Evolutionary conservation across 2,888 invertebrate species (phyloP), one percentile per base, ranked within the genome.

Genomic region (Perithous albicinctus): DNA sequence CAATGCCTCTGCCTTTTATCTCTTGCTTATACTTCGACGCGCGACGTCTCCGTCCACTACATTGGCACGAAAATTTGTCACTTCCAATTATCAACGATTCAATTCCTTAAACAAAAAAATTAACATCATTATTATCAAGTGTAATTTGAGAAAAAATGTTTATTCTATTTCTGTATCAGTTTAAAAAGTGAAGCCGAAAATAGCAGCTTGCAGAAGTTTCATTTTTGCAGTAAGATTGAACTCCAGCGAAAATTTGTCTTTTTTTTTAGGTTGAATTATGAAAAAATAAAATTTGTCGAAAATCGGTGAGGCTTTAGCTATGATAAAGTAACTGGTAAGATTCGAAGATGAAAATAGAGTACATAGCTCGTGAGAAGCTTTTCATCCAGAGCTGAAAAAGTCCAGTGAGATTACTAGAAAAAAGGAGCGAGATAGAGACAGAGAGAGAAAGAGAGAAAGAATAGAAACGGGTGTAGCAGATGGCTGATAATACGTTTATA

Each of bases 401-500:
- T n/a, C 38, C 43, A 48, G 5, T 18, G 51, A 64, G 56, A 80
- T 80, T 59, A 70, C 61, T 48, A 51, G 54, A 23, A 12, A 10
- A 2, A 23, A 8, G 7, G 23, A 29, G 38, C 3, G 10, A 15
- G 20, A 18, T 12, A 18, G 48, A 26, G 54, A 23, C n/a, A 10
- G 5, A 23, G n/a, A n/a, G 23, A 29, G 38, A 8, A 15, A 15
- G 20, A 18, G 18, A 18, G 48, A 26, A 12, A 6, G 63, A 23
- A 64, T 66, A 46, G 61, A 51, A 72, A 69, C 80, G 73, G 73
- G 63, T 48, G 69, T 35, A 64, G 78, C 81, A 82, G 81, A 78
- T 78, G 81, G 56, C 56, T 46, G 29, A 82, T 82, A 82, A 67
- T 67, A 76, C 61, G 72, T 41, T 80, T 66, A 64, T 56, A 80